Evolutionary conservation across 2,888 invertebrate genomes (phyloP).

Genomic region (Chaetoderma sp.): DNA sequence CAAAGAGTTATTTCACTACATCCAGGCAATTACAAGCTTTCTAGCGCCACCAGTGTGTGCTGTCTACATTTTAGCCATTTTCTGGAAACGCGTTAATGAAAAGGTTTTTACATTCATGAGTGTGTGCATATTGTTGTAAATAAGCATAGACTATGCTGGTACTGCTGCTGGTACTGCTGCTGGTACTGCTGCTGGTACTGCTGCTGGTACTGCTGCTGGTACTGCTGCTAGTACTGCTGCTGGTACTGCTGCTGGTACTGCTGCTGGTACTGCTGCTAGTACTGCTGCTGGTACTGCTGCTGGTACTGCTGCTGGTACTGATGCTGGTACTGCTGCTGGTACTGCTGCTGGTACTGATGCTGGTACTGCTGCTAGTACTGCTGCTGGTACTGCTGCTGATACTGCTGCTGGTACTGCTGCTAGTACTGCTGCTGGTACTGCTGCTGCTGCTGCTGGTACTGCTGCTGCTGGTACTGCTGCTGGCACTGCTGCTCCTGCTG

Average conservation of each 20-base stretch:
- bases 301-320: too few species aligned
- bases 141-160: too few species aligned
- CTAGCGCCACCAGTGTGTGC: slow-evolving; percentile 73
- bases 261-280: neutral
- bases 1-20: slow-evolving; percentile 73
- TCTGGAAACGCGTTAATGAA: slow-evolving; percentile 72
- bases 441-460: neutral
- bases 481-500: neutral
- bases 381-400: neutral
- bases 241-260: too few species aligned
- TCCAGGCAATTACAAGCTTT: slow-evolving; percentile 72
- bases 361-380: neutral
- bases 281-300: too few species aligned
- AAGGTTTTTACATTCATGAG: slow-evolving; percentile 33
- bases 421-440: neutral
- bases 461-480: neutral
- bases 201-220: too few species aligned
- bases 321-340: too few species aligned
- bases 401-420: neutral
- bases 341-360: too few species aligned
- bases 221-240: too few species aligned
- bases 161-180: too few species aligned
- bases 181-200: too few species aligned
- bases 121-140: too few species aligned
- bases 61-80: slow-evolving; percentile 72